Evolutionary conservation across 2,797 vertebrate species (phyloP).

Genomic region (Eleutherodactylus coqui): DNA sequence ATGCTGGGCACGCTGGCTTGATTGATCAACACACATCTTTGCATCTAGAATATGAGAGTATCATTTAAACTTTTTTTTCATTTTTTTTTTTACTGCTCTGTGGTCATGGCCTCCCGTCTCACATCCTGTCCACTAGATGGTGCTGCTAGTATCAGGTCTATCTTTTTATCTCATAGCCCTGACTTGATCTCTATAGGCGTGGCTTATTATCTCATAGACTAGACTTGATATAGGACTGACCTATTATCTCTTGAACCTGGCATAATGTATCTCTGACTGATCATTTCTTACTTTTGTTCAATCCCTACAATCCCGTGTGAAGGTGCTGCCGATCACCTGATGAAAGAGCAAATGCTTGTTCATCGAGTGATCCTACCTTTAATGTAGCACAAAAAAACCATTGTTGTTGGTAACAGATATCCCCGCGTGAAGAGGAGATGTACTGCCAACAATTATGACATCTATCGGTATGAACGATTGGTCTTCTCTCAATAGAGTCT

Average conservation of each 20-base stretch:
- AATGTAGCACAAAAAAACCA: too few relatives aligned
- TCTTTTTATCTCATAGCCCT: not conserved
- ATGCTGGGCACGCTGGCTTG: conserved; percentile 32
- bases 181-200: not conserved
- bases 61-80: not conserved
- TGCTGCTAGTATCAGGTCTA: not conserved
- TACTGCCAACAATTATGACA: too few relatives aligned
- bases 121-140: not conserved
- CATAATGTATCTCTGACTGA: not conserved
- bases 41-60: conserved; percentile 49
- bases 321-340: too few relatives aligned
- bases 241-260: not conserved
- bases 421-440: too few relatives aligned
- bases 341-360: too few relatives aligned
- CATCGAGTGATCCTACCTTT: too few relatives aligned
- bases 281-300: not conserved
- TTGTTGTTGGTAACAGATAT: too few relatives aligned
- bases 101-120: not conserved
- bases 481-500: too few relatives aligned
- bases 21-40: conserved; percentile 59
- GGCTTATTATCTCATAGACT: not conserved
- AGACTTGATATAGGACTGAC: not conserved
- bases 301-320: too few relatives aligned
- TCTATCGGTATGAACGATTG: too few relatives aligned
- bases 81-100: not conserved